Evolutionary conservation across 2,113 vertebrate species (phyloP), one percentile per base, ranked within the genome.

Genomic region (Pitta sordida): DNA sequence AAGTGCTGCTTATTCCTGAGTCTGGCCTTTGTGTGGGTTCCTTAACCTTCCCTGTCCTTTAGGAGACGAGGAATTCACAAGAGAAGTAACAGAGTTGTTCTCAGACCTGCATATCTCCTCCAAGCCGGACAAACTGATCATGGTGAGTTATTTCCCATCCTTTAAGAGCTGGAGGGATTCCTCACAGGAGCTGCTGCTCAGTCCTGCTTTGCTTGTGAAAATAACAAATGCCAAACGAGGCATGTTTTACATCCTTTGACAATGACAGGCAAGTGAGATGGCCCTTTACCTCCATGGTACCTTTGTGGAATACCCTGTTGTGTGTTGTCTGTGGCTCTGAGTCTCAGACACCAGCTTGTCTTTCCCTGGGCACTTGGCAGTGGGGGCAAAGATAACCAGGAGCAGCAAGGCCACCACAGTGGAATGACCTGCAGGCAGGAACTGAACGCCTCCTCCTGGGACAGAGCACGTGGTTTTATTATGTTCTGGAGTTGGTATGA

Each of bases 11-110:
- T 89, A 37, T 82, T 83, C 41, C 56, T 71, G 5, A 74, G 6
- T 20, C 22, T 70, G 52, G 75, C 44, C n/a, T 68, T 86, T 91
- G 23, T 67, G 36, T 29, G 63, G 39, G 83, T 90, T 86, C 89
- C 96, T 85, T 85, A 89, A 52, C 75, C 73, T 90, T 76, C 91
- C 39, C 46, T 95, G 85, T 81, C 39, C 77, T 97, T 94, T 59
- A 98, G 99, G 98, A 96, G 98, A 98, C 2, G 96, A 98, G 32
- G 98, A 98, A 78, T 99, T 99, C 95, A 97, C 98, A 83, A 97
- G 90, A 86, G 99, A 99, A 95, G 70, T 99, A 55, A 97, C 91
- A 14, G 98, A 98, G n/a, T 94, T 98, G 14, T 95, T 99, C 95
- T 97, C 98, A 58, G 98, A 98, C 58, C 91, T 99, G 60, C 94